Evolutionary conservation across 2,888 invertebrate genomes (phyloP), one percentile per base, ranked within the genome.

Genomic region (Caenorhabditis virilis): DNA sequence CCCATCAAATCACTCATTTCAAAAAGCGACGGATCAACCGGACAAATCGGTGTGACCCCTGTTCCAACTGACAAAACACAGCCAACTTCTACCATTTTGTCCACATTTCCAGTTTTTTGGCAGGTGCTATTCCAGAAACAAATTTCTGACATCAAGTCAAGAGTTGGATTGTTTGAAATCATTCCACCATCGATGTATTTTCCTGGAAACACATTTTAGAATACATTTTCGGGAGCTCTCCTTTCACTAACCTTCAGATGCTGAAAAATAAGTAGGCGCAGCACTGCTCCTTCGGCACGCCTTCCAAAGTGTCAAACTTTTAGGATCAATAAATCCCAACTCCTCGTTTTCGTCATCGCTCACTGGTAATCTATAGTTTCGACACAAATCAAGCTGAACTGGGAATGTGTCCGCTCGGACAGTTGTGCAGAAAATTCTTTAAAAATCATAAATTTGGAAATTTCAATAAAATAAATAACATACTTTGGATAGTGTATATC

Each of bases 121-220:
- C 93, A 85, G 0, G 93, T 92, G 64, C 91, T 87, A 82, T 92
- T 90, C 81, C 93, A 89, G 83, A 95, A 93, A 51, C 92, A 89
- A 38, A 97, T 89, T 85, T 98, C 97, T 0, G 95, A 92, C 77
- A 98, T 85, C 0, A 92, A 90, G 84, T 98, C 97, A 54, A 97
- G 83, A 0, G 95, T 94, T 0, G 98, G 97, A 84, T 98, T 98
- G 84, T 98, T 98, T 1, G 95, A 91, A 80, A 95, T 93, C 56
- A 79, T 76, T 46, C 80, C 80, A 5, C 80, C 80, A 48, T 80
- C 80, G 39, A 80, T 81, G 48, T 68, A 80, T 48, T 77, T 62
- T 13, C 72, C 64, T 54, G 57, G 38, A 30, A 41, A 22, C 18
- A 35, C 15, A 49, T 27, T 30, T 30, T 15, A 27, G n/a, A 27